Conservation (phyloP, 1,140 invertebrate species). For the Musca vetustissima region DNA sequence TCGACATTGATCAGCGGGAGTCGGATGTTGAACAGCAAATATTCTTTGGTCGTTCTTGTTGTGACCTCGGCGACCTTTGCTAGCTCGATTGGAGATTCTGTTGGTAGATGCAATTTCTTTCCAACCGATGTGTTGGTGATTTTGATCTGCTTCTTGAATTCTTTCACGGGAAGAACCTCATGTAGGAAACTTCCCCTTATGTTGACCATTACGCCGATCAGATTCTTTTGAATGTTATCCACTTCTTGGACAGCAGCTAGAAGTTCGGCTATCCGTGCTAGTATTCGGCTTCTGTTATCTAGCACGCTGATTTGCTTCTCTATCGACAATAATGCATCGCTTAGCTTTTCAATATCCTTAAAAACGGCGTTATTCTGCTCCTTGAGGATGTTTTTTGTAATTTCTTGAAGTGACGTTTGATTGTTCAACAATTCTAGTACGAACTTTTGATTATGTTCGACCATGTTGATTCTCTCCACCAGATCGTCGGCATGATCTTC, state of each 20-base stretch:
- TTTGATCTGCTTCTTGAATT: conserved; percentile 20
- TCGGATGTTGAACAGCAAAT: background rate
- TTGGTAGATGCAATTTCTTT: background rate
- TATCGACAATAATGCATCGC: background rate
- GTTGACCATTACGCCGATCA: background rate
- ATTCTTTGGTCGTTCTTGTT: background rate
- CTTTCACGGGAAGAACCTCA: conserved; percentile 6
- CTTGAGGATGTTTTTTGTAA: background rate
- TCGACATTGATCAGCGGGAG: background rate
- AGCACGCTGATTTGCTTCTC: background rate
- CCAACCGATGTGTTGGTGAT: background rate
- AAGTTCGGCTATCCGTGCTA: background rate
- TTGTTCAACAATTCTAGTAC: too few species aligned
- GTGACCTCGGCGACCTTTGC: background rate
- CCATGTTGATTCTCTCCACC: too few species aligned
- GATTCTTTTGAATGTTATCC: background rate
- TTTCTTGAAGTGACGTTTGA: background rate
- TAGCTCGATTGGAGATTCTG: background rate
- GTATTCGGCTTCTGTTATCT: background rate
- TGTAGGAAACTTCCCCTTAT: conserved; percentile 2
- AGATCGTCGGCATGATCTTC: background rate
- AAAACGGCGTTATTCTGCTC: background rate
- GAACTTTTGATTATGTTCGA: too few species aligned
- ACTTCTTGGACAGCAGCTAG: background rate
- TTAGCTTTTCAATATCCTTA: background rate